phyloP scores from a whole-genome alignment of 92 coral and sea anemone species.

The Siderastrea siderea region DNA sequence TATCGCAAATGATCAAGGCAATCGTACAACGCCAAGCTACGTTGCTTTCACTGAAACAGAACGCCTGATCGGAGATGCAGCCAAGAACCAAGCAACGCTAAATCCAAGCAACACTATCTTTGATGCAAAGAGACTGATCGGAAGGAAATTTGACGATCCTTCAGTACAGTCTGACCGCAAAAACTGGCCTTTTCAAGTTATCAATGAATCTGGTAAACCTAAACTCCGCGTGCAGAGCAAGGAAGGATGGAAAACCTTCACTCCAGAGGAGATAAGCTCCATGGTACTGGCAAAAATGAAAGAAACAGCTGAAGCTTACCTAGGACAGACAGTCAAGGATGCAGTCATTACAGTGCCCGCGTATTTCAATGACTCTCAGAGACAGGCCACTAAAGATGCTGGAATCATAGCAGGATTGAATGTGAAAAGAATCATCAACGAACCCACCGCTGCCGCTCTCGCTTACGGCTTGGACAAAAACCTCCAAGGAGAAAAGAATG shows the following conservation, averaged over 20 bases:
- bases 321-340: constrained; percentile 70
- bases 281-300: constrained; percentile 91
- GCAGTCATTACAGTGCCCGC: constrained; percentile 89
- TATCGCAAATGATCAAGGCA: constrained; percentile 96
- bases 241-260: constrained; percentile 65
- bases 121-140: constrained; percentile 95
- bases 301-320: constrained; percentile 86
- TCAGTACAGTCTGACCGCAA: constrained; percentile 86
- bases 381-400: constrained; percentile 90
- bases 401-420: constrained; percentile 84
- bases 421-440: constrained; percentile 88
- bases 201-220: constrained; percentile 62
- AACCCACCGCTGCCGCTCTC: constrained; percentile 92
- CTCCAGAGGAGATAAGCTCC: constrained; percentile 81
- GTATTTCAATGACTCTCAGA: constrained; percentile 87
- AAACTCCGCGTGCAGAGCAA: constrained; percentile 70
- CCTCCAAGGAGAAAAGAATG: constrained; percentile 75
- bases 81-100: constrained; percentile 92
- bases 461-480: constrained; percentile 91
- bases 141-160: constrained; percentile 83
- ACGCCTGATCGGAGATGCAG: constrained; percentile 94
- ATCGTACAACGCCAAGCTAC: constrained; percentile 94
- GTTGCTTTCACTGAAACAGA: constrained; percentile 93
- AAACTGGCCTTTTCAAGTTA: constrained; percentile 92
- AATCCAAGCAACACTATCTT: constrained; percentile 91